These are phyloP conservation scores for Dorcus parallelipipedus DNA, from an alignment of 2,888 invertebrate species.

Conservation along the genomic window DNA sequence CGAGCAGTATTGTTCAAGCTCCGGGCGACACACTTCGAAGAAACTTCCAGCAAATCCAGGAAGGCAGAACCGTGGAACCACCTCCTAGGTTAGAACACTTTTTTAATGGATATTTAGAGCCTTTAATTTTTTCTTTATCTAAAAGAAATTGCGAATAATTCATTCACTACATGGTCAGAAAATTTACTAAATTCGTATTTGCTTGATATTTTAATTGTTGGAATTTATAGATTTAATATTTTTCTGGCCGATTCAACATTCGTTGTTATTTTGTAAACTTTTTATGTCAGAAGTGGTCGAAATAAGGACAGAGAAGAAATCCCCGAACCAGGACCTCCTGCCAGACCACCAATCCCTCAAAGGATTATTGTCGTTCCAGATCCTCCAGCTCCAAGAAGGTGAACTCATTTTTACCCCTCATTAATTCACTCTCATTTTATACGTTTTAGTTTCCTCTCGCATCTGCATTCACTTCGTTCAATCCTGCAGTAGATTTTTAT, in stretches of 20 bases:
- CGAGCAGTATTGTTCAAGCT: constrained; percentile 89
- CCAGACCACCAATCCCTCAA: constrained; percentile 85
- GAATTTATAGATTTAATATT: no score
- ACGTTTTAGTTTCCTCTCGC: not conserved
- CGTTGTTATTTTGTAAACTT: not conserved
- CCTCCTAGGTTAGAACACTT: constrained; percentile 46
- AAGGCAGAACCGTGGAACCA: constrained; percentile 63
- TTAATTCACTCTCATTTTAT: not conserved
- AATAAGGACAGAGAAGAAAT: constrained; percentile 57
- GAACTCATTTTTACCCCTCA: constrained; percentile 39
- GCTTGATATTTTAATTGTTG: no score
- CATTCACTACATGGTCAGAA: no score
- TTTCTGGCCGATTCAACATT: not conserved
- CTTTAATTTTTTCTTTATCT: not conserved
- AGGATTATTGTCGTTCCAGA: constrained; percentile 90
- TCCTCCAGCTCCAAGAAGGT: constrained; percentile 61
- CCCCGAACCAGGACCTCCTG: constrained; percentile 83
- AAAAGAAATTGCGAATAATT: no score
- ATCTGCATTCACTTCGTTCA: not conserved
- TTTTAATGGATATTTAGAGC: no score
- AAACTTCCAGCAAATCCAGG: constrained; percentile 98
- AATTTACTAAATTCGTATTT: not conserved
- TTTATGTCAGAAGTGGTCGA: constrained; percentile 37
- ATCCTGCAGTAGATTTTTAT: not conserved
- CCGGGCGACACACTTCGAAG: constrained; percentile 92